Evolutionary conservation across 2,797 vertebrate species (phyloP).

Genomic region (Syndactyla subalaris): DNA sequence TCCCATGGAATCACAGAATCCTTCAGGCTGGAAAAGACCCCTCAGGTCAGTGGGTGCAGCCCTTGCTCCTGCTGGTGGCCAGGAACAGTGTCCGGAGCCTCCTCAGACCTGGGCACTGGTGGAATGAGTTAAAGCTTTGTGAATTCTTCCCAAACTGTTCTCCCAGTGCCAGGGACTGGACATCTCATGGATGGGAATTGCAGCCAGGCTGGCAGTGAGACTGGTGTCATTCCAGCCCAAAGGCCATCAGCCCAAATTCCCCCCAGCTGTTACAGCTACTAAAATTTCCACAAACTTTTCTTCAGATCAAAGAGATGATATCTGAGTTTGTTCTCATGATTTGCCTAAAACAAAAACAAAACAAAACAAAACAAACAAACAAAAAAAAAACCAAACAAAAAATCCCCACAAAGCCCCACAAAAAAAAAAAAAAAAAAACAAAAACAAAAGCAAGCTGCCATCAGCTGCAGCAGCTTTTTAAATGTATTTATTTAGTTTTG

Average conservation of each 20-base stretch:
- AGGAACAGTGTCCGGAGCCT: neutral
- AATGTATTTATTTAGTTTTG: neutral
- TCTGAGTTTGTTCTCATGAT: neutral
- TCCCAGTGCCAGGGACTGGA: neutral
- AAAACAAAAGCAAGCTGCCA: neutral
- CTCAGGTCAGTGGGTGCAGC: neutral
- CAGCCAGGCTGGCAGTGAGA: neutral
- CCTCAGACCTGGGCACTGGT: neutral
- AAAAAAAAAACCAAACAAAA: too few relatives aligned
- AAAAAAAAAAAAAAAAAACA: neutral
- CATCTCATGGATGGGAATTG: accelerated
- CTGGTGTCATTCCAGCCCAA: neutral
- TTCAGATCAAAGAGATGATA: neutral
- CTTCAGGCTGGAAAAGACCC: neutral
- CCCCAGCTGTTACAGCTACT: neutral
- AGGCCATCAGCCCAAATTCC: neutral
- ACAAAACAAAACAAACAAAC: neutral
- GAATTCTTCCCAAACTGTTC: neutral
- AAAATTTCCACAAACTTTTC: neutral
- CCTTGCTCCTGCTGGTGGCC: accelerated
- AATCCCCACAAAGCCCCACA: too few relatives aligned
- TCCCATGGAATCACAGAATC: accelerated
- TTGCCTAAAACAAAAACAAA: neutral
- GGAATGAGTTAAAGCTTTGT: neutral
- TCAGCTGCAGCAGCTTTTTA: neutral